Conservation (phyloP, 1,140 invertebrate species). For the Vanessa tameamea region DNA sequence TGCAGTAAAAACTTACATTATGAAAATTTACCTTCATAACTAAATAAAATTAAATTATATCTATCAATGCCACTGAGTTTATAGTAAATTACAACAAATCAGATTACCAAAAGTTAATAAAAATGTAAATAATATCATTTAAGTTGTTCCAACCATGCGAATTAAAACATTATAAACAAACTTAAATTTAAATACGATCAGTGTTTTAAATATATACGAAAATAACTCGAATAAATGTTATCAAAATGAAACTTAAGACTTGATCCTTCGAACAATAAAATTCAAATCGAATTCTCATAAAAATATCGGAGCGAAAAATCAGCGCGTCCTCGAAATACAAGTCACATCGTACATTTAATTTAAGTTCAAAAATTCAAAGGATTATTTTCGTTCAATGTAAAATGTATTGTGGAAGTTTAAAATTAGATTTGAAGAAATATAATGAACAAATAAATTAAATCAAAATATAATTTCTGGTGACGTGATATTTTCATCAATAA, state of each 20-base stretch:
- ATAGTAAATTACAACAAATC: too few relatives aligned
- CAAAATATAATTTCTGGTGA: too few relatives aligned
- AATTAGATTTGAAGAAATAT: neutral
- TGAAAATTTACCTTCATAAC: too few relatives aligned
- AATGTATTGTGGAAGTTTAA: neutral
- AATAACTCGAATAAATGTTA: constrained; percentile 39
- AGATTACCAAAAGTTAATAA: too few relatives aligned
- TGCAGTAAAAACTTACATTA: too few relatives aligned
- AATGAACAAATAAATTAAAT: too few relatives aligned
- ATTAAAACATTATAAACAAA: neutral
- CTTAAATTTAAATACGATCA: neutral
- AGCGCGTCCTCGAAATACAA: constrained; percentile 13
- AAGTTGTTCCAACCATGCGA: neutral
- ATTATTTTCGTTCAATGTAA: neutral
- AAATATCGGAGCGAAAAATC: constrained; percentile 43
- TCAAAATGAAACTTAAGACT: constrained; percentile 37
- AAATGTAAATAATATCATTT: too few relatives aligned
- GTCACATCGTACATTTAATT: constrained; percentile 7
- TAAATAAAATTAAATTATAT: too few relatives aligned
- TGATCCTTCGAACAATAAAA: constrained; percentile 37
- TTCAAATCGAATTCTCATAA: constrained; percentile 41
- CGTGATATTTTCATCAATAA: too few relatives aligned
- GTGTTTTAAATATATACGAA: neutral
- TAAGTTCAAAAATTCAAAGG: neutral
- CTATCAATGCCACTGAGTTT: too few relatives aligned